Base-by-base conservation (phyloP, 2,888 invertebrate genomes). In the Pseudococcus viburni region DNA sequence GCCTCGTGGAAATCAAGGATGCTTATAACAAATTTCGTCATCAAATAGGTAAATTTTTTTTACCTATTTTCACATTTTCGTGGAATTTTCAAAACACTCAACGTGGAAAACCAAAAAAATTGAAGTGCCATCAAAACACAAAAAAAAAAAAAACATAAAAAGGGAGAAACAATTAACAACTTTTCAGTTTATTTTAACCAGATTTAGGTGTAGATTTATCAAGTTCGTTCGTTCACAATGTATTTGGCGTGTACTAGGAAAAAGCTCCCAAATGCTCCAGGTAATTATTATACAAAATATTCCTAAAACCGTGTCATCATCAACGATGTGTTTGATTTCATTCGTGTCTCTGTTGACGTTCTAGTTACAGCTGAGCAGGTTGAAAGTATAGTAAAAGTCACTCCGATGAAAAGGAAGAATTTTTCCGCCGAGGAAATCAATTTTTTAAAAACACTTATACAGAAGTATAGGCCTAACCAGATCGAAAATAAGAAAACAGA, bases 341-440 rank as follows among this genome's bases (percentile, higher is more conserved):
- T 19, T 83, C 46, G 15, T 26, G 33, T 83, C 46, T 83, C 46
- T 46, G 80, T 83, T n/a, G 46, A 83, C 80, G 80, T 83, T 83
- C 73, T 17, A 73, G 73, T 73, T 73, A 73, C 80, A 83, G 64
- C 64, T 64, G 80, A 83, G 46, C 80, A 26, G n/a, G 73, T 73
- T 46, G 80, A 83, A 19, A 83, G 46, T 83, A 46, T 46, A 12
- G 46, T 83, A 42, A 88, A 80, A 88, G 26, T 48, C 17, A 59
- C 88, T 39, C 88, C 88, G n/a, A 88, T 88, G 88, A 88, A 88
- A 33, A 77, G 88, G 26, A 88, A 88, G 46, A 88, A 88, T 77
- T 88, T 88, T 39, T 88, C 88, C 2, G 88, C 80, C 6, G 88
- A 88, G 51, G 88, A 88, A 59, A 88, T 88, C 11, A 88, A 46